Evolutionary conservation across 2,888 invertebrate genomes (phyloP), one percentile per base, ranked within the genome.

Genomic region (Mythimna vitellina): DNA sequence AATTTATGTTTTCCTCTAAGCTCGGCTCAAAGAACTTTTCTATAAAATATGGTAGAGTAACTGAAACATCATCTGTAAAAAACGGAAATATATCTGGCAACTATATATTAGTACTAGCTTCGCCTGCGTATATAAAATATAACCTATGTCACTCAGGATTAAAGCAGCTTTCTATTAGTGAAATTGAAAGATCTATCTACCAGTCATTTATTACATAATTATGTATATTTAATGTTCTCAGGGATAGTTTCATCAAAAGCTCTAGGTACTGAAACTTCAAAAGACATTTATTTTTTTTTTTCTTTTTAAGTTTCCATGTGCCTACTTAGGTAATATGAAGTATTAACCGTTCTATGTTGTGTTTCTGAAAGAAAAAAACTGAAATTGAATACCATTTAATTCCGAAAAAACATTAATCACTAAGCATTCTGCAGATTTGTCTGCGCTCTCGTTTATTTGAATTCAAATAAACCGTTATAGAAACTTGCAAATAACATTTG

Each of bases 1-100:
- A 56, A 49, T 67, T 71, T 66, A 20, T 65, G 25, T 49, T 81
- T 58, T 57, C 53, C 57, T 71, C 7, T 53, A 56, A 56, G 51
- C 29, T 60, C 14, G 77, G 22, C 9, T 68, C 35, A 20, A 57
- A 29, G 25, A 62, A 54, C 53, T 57, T 38, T 38, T 46, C 29
- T 65, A 9, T 32, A 49, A 32, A 32, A 32, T 58, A 35, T 51
- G 20, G 22, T 60, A 65, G 53, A 65, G 8, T n/a, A 25, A 53
- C 20, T 54, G 29, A 42, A 68, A 75, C 35, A 46, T 46, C 58
- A 49, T 29, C 46, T 60, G 20, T 38, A 60, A 46, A 53, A 22
- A 14, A n/a, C 32, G 66, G 7, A 73, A 51, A 76, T n/a, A 51
- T 62, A 57, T 62, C 49, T 76, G 32, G 56, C 61, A 32, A 62